A percentile compares a stretch with the other conserved stretches of the same genome.
phyloP scores from a whole-genome alignment of 2,888 invertebrate genomes.

The Tenthredo scrophulariae region DNA sequence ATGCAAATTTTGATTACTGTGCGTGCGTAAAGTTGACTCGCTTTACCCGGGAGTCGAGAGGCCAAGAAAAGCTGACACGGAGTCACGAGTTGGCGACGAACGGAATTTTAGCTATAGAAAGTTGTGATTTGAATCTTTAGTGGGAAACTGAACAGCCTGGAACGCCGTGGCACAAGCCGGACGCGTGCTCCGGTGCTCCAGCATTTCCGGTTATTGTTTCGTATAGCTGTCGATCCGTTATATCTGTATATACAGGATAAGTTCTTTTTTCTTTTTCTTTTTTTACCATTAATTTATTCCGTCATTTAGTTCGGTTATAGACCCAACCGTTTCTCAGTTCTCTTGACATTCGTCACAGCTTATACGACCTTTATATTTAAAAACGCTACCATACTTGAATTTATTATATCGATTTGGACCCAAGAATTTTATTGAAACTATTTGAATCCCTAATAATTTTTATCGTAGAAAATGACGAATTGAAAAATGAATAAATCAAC shows the following conservation, averaged over 20 bases:
- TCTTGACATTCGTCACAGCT: too few relatives aligned
- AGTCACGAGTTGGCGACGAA: slow-evolving; percentile 16
- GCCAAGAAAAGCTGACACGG: slow-evolving; percentile 34
- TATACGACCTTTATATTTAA: not conserved
- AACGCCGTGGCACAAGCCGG: slow-evolving; percentile 50
- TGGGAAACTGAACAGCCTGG: slow-evolving; percentile 34
- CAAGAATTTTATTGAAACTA: not conserved
- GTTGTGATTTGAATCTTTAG: slow-evolving; percentile 43
- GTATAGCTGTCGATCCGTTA: slow-evolving; percentile 4
- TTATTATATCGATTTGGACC: not conserved
- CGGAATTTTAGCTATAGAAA: slow-evolving; percentile 36
- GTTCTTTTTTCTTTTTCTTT: not conserved
- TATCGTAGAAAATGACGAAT: not conserved
- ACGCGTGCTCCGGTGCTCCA: slow-evolving; percentile 48
- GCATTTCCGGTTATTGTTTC: slow-evolving; percentile 52
- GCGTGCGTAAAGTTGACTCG: slow-evolving; percentile 40
- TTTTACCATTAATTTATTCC: not conserved
- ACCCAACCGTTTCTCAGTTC: not conserved
- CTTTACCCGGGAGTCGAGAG: not conserved
- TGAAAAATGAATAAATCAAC: not conserved
- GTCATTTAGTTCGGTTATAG: not conserved
- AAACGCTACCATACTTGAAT: not conserved
- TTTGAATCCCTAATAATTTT: not conserved
- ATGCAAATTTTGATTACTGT: slow-evolving; percentile 36
- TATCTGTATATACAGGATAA: not conserved